Conservation (phyloP, 2,797 vertebrate species). For the Fratercula arctica region DNA sequence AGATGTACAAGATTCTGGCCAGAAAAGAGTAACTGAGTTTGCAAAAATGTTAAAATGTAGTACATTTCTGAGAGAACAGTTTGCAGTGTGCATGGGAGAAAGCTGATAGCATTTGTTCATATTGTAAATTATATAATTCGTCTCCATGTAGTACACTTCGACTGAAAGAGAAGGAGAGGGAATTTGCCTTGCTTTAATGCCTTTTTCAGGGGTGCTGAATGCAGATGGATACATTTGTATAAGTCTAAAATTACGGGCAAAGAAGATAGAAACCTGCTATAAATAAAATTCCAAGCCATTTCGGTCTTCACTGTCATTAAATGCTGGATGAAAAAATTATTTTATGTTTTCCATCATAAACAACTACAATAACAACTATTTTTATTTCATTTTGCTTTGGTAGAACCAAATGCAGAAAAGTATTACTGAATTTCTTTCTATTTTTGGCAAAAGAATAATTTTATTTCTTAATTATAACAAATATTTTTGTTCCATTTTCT, state of each 20-base stretch:
- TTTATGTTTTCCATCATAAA: neutral
- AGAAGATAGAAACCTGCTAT: neutral
- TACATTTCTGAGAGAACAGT: slow-evolving; percentile 15
- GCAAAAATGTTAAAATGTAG: neutral
- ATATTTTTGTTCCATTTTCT: neutral
- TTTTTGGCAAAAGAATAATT: neutral
- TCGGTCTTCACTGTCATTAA: neutral
- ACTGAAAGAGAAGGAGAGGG: neutral
- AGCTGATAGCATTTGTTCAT: slow-evolving; percentile 13
- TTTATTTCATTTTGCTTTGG: neutral
- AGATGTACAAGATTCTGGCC: neutral
- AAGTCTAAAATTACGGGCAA: neutral
- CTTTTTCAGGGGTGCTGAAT: neutral
- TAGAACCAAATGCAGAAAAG: neutral
- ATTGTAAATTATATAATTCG: neutral
- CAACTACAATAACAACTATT: neutral
- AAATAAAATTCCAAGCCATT: slow-evolving; percentile 16
- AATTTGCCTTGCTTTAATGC: neutral
- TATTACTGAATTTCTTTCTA: neutral
- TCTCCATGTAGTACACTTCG: neutral
- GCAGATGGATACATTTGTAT: neutral
- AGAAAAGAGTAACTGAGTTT: slow-evolving; percentile 29
- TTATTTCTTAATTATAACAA: neutral
- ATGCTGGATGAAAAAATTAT: neutral
- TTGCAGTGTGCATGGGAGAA: neutral